phyloP scores from a whole-genome alignment of 2,888 invertebrate species.

The Parnassius apollo region DNA sequence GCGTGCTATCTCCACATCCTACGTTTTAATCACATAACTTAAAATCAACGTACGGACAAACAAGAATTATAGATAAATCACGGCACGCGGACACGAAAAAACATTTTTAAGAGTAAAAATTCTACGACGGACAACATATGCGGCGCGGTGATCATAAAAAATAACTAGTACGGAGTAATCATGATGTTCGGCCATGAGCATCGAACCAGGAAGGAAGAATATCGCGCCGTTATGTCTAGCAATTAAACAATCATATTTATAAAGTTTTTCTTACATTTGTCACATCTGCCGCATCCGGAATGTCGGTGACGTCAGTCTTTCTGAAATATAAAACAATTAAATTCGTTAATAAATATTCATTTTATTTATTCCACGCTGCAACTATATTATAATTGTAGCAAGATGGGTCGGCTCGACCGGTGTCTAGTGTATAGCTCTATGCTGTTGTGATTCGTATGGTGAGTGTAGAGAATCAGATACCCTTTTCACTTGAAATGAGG shows the following conservation, averaged over 20 bases:
- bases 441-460: no score
- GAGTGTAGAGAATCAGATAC: no score
- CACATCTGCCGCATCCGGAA: slow-evolving; percentile 4
- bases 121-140: slow-evolving; percentile 5
- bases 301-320: slow-evolving; percentile 16
- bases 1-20: neutral
- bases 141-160: slow-evolving; percentile 8
- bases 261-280: slow-evolving; percentile 3
- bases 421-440: no score
- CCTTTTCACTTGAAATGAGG: no score
- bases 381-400: no score
- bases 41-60: neutral
- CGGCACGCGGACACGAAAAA: slow-evolving; percentile 3
- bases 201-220: slow-evolving; percentile 16
- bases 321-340: slow-evolving; percentile 11
- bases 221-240: slow-evolving; percentile 8
- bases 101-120: slow-evolving; percentile 4
- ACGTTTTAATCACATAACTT: neutral
- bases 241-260: slow-evolving; percentile 4
- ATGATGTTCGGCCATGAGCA: slow-evolving; percentile 18
- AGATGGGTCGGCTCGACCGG: no score
- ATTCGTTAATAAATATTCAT: no score
- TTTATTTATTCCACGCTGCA: no score
- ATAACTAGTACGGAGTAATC: slow-evolving; percentile 11
- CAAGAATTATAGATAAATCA: slow-evolving; percentile 11